Conservation (phyloP, 1,140 invertebrate genomes). For the Halesus radiatus region DNA sequence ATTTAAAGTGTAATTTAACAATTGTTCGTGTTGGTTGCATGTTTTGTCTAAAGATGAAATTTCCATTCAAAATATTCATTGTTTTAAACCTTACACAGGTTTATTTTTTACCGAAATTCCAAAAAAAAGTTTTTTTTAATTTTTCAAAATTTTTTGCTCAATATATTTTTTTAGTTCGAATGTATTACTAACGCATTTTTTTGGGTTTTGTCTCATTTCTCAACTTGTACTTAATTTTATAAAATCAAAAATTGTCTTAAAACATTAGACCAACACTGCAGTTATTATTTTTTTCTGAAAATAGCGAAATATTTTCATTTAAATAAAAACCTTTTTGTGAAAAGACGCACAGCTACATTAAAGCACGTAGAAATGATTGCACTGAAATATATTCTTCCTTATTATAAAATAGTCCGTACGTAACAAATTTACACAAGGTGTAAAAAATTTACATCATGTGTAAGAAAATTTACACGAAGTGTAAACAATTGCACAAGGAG, state of each 20-base stretch:
- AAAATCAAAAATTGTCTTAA: constrained; percentile 5
- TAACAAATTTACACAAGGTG: constrained; percentile 46
- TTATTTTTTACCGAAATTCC: constrained; percentile 21
- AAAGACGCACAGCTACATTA: neutral
- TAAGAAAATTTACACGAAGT: constrained; percentile 25
- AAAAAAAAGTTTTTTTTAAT: neutral
- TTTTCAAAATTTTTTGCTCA: neutral
- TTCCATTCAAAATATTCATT: neutral
- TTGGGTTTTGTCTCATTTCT: neutral
- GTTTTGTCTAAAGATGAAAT: constrained; percentile 1
- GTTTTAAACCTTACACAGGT: neutral
- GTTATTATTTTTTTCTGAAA: neutral
- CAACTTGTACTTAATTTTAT: constrained; percentile 32
- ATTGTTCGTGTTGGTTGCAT: constrained; percentile 49
- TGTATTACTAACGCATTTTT: neutral
- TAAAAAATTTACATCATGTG: constrained; percentile 32
- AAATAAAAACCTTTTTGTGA: constrained; percentile 12
- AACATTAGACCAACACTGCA: neutral
- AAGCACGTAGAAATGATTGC: constrained; percentile 11
- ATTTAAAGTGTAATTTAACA: constrained; percentile 51
- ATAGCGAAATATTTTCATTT: neutral
- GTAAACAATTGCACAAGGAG: constrained; percentile 52
- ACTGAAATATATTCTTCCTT: constrained; percentile 32
- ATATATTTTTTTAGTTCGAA: neutral
- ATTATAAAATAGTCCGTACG: constrained; percentile 44